Percentiles rank a stretch among this genome's conserved stretches.
These are phyloP conservation scores for Euleptes europaea DNA, from an alignment of 2,113 vertebrate species.

Conservation along the genomic window DNA sequence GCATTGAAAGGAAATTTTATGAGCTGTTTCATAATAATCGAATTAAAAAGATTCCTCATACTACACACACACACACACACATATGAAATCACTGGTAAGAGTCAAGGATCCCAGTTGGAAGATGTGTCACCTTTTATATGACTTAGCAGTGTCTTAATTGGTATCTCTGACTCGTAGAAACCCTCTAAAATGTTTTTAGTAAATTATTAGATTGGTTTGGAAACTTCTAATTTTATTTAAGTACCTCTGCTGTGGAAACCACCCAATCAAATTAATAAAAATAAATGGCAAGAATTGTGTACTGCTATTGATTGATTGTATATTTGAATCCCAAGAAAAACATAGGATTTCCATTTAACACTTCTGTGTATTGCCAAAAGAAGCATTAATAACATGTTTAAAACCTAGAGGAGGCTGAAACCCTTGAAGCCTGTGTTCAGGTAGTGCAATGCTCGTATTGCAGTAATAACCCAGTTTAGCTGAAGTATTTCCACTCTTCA, in stretches of 20 bases:
- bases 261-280: too few species aligned
- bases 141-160: not conserved
- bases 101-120: not conserved
- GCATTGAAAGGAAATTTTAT: not conserved
- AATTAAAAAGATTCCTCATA: slow-evolving; percentile 3
- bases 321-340: too few species aligned
- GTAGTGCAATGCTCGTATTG: too few species aligned
- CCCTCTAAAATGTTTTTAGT: not conserved
- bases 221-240: not conserved
- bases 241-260: too few species aligned
- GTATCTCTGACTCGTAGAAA: not conserved
- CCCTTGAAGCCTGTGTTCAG: too few species aligned
- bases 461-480: not conserved
- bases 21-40: not conserved
- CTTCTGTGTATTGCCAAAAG: too few species aligned
- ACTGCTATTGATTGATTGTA: too few species aligned
- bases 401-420: not conserved
- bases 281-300: too few species aligned
- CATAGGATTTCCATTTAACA: too few species aligned
- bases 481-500: not conserved
- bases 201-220: not conserved
- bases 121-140: not conserved
- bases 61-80: too few species aligned
- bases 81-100: not conserved
- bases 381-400: too few species aligned